Evolutionary conservation across 2,113 vertebrate genomes (phyloP).

Genomic region (Tachysurus vachellii): DNA sequence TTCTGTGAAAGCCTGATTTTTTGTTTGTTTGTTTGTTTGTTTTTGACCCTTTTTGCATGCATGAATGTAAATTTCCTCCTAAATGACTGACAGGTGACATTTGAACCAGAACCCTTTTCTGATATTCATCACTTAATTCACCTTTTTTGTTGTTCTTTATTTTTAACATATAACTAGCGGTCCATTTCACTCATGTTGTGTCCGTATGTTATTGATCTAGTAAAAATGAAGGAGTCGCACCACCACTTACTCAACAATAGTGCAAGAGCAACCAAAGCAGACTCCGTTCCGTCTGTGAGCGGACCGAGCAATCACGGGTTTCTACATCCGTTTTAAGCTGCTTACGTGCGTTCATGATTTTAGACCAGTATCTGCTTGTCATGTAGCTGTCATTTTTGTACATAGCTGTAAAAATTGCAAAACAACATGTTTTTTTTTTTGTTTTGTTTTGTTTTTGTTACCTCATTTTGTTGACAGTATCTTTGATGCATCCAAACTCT

Average conservation of each 20-base stretch:
- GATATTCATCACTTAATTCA: neutral
- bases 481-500: constrained; percentile 70
- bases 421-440: constrained; percentile 33
- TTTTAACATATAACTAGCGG: neutral
- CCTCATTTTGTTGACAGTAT: constrained; percentile 78
- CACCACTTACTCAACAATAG: constrained; percentile 18
- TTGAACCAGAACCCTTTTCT: neutral
- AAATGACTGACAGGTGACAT: constrained; percentile 37
- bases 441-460: constrained; percentile 76
- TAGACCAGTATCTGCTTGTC: constrained; percentile 17
- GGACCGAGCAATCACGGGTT: neutral
- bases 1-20: constrained; percentile 27
- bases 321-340: constrained; percentile 10
- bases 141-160: neutral
- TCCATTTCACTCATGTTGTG: constrained; percentile 1
- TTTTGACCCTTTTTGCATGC: constrained; percentile 47
- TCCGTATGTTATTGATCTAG: neutral
- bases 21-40: constrained; percentile 6
- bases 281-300: neutral
- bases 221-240: constrained; percentile 40
- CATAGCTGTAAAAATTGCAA: constrained; percentile 71
- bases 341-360: constrained; percentile 35
- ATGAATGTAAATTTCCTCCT: constrained; percentile 44
- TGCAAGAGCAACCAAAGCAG: constrained; percentile 38
- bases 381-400: constrained; percentile 68